Evolutionary conservation across 1,140 invertebrate species (phyloP), one percentile per base, ranked within the genome.

Genomic region (Pomacea maculata): DNA sequence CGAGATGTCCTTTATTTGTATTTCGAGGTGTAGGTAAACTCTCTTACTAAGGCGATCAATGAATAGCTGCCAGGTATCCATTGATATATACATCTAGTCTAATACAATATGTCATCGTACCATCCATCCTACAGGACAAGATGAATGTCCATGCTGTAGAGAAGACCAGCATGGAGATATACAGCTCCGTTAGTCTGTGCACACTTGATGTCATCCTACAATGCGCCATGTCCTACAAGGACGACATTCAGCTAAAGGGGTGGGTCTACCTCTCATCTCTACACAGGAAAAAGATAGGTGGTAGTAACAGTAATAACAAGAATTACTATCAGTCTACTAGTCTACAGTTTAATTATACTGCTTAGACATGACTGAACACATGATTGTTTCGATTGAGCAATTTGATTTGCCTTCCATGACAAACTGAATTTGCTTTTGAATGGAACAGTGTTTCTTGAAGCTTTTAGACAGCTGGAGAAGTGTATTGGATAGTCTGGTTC

Each of bases 131-230:
- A 63, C 57, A 82, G 78, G 74, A 81, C 25, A 82, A 79, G 63
- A 19, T 84, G 14, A 34, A 63, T 6, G 54, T 63, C 9, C 17
- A 61, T 17, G 70, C 67, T 15, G 54, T 15, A 25, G 73, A 55
- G 25, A 83, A 83, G 29, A 45, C 72, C 54, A 82, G 80, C 65
- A 57, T 85, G 17, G 83, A 86, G 54, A 77, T 86, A 52, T 84
- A 75, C 67, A 73, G 63, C 2, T 65, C 67, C 7, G 64, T 84
- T 25, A 83, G 80, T 64, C 72, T 83, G 12, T 84, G 82, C 10
- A 88, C 86, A 21, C 68, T 87, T 17, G 85, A 88, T 54, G 83
- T 83, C n/a, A 82, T 88, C 54, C 73, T 87, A 12, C 80, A 82
- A n/a, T 87, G 87, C 78, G 80, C 82, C 19, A 81, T 87, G 79